A percentile compares a stretch with the other conserved stretches of the same genome.
Evolutionary conservation across 2,113 vertebrate genomes (phyloP).

Genomic region (Scolopax mira): DNA sequence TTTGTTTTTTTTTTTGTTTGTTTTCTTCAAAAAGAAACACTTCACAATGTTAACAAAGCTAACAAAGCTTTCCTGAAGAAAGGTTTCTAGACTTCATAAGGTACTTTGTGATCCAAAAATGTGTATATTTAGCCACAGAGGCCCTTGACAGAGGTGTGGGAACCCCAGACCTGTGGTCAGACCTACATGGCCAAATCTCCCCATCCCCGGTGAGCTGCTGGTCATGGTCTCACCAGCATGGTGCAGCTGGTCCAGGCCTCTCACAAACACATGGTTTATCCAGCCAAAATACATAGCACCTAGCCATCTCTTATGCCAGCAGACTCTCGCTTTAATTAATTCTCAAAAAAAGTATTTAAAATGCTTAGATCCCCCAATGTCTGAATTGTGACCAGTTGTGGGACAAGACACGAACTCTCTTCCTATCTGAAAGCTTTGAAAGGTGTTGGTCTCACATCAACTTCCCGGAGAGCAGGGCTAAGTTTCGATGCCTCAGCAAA

Average conservation of each 20-base stretch:
- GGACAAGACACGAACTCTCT: background rate
- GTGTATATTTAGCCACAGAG: background rate
- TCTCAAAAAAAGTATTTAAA: background rate
- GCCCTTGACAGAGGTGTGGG: background rate
- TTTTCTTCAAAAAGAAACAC: background rate
- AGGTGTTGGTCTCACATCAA: slow-evolving; percentile 37
- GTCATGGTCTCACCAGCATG: background rate
- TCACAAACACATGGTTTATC: background rate
- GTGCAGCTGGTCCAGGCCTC: background rate
- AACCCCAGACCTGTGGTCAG: background rate
- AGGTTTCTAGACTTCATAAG: background rate
- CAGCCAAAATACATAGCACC: background rate
- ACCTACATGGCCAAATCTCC: background rate
- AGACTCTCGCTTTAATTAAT: background rate
- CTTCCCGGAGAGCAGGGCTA: background rate
- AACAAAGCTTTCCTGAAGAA: background rate
- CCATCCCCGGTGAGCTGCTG: background rate
- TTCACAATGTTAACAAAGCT: too few species aligned
- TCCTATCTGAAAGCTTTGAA: background rate
- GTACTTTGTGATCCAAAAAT: background rate
- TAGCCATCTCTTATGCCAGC: background rate
- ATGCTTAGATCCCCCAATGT: background rate
- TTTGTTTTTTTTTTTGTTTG: background rate
- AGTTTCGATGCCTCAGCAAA: slow-evolving; percentile 1
- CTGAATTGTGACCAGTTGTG: background rate